Percentiles rank a stretch among this genome's conserved stretches.
These are phyloP conservation scores for Drosophila macrospina DNA, from an alignment of 2,888 invertebrate genomes.

Conservation along the genomic window DNA sequence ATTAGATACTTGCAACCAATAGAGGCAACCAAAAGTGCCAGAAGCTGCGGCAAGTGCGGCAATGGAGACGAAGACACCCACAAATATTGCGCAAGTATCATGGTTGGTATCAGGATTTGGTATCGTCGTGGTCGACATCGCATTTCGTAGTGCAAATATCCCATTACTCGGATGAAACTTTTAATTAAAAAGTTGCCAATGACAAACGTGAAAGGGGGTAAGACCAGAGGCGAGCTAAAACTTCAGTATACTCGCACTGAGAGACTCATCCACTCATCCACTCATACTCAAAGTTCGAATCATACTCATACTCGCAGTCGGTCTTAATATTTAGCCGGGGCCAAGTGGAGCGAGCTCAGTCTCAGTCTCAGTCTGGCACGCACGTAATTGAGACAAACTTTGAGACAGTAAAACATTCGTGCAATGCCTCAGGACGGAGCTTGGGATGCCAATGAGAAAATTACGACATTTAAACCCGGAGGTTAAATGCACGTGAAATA, in stretches of 20 bases:
- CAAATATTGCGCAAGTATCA: constrained; percentile 73
- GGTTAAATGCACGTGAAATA: constrained; percentile 79
- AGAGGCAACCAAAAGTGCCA: constrained; percentile 35
- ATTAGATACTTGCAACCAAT: constrained; percentile 76
- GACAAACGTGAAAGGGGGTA: constrained; percentile 59
- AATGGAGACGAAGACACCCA: constrained; percentile 50
- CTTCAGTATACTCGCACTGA: constrained; percentile 34
- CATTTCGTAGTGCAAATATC: constrained; percentile 78
- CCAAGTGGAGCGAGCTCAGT: constrained; percentile 27
- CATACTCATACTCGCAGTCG: constrained; percentile 27
- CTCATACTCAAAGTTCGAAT: constrained; percentile 12
- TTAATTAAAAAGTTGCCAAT: constrained; percentile 82
- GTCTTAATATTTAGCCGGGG: constrained; percentile 63
- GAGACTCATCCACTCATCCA: constrained; percentile 39
- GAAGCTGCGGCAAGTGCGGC: not conserved
- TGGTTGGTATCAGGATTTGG: constrained; percentile 19
- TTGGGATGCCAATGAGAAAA: constrained; percentile 72
- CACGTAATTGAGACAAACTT: constrained; percentile 80
- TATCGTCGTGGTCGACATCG: constrained; percentile 67
- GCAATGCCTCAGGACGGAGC: constrained; percentile 49
- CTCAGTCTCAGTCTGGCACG: constrained; percentile 67
- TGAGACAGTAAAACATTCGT: constrained; percentile 76
- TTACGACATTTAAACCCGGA: constrained; percentile 78
- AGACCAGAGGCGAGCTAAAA: constrained; percentile 35
- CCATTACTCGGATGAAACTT: constrained; percentile 81